phyloP scores from a whole-genome alignment of 2,113 vertebrate species.

The Sisor rabdophorus region DNA sequence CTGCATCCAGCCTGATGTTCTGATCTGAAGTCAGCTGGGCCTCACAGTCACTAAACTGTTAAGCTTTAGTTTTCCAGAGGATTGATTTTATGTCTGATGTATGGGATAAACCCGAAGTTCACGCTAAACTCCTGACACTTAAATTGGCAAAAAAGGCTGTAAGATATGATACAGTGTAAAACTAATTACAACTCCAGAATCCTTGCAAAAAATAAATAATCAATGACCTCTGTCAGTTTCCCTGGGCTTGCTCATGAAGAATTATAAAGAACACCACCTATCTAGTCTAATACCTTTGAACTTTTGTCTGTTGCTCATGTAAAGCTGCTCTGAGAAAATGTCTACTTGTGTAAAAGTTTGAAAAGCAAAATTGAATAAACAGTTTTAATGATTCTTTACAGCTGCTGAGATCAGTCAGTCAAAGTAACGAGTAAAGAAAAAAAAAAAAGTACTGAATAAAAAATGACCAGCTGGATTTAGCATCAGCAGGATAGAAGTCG shows the following conservation, averaged over 20 bases:
- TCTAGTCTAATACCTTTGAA: too few relatives aligned
- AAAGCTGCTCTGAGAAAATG: too few relatives aligned
- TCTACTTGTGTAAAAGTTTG: too few relatives aligned
- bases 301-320: too few relatives aligned
- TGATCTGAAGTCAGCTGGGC: constrained; percentile 20
- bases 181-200: not conserved
- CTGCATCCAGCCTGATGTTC: not conserved
- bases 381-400: constrained; percentile 29
- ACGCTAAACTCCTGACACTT: constrained; percentile 13
- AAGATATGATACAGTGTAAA: not conserved
- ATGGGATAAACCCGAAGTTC: not conserved
- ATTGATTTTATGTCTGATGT: constrained; percentile 39
- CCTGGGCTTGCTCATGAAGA: too few relatives aligned
- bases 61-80: constrained; percentile 1
- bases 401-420: constrained; percentile 26
- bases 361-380: too few relatives aligned
- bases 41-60: not conserved
- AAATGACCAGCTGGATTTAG: not conserved
- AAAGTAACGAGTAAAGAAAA: not conserved
- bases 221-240: constrained; percentile 1
- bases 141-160: constrained; percentile 2
- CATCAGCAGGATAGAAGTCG: not conserved
- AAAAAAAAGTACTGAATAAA: not conserved
- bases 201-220: not conserved
- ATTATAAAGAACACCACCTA: too few relatives aligned